Base-by-base conservation (phyloP, 2,888 invertebrate species). In the Omphaloscelis lunosa region DNA sequence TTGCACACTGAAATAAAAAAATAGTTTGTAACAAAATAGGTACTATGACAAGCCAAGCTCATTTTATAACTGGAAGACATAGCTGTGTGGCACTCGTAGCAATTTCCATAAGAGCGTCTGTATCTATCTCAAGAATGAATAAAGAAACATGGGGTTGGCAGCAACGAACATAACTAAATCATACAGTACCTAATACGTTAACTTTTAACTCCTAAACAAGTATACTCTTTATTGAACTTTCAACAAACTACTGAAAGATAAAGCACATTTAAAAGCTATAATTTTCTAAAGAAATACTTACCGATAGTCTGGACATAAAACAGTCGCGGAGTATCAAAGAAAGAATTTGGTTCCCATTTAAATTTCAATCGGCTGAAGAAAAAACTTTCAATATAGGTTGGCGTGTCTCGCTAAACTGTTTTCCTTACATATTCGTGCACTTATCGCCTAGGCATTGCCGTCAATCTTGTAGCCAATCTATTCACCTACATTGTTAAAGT, bases 331-430 rank as follows among this genome's bases (percentile, higher is more conserved):
- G 69, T 77, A 62, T 70, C 66, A 72, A 63, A 73, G 29, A 83
- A 65, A 63, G 61, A 78, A 80, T 72, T 74, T 70, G 34, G 65
- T 84, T 77, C 20, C 79, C 83, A 88, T 89, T 92, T 89, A 91
- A 90, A 86, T 92, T 95, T 95, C 94, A 95, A 95, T 94, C 91
- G 92, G 79, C 87, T 86, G 85, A 91, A 85, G 72, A 85, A 85
- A 88, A 91, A 86, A 84, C 87, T 86, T 91, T 90, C 90, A 90
- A 93, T 93, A 89, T 90, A 89, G 86, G 91, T 88, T 95, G 87
- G 95, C 96, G 96, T 96, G 95, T 92, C 90, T 83, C 83, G 89
- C 89, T 91, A 92, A 95, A 93, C 92, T 91, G 91, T 93, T 94
- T 93, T 90, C 91, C 89, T 90, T 90, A 91, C 92, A 92, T 89